Evolutionary conservation across 2,888 invertebrate species (phyloP).

Genomic region (Brachypalpus laphriformis): DNA sequence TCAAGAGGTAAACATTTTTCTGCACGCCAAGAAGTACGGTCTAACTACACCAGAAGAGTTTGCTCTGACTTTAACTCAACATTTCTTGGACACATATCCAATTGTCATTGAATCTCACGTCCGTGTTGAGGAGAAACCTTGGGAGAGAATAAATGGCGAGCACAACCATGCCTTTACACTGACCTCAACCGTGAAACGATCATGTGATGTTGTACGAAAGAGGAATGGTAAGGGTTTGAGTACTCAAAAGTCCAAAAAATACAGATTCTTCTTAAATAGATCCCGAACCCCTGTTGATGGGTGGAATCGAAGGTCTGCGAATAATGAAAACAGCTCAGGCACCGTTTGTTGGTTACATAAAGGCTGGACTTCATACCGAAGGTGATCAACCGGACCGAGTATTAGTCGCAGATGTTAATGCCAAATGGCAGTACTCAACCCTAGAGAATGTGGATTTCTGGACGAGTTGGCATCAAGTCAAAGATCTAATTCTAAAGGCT

Average conservation of each 20-base stretch:
- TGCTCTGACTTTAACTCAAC: constrained; percentile 72
- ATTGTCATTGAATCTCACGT: constrained; percentile 73
- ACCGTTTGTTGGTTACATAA: constrained; percentile 74
- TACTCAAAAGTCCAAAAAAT: not conserved
- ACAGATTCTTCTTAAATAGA: constrained; percentile 15
- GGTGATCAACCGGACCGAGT: constrained; percentile 75
- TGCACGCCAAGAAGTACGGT: constrained; percentile 74
- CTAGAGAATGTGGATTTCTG: constrained; percentile 67
- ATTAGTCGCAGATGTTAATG: constrained; percentile 69
- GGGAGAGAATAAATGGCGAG: constrained; percentile 70
- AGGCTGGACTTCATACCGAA: constrained; percentile 74
- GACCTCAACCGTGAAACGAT: constrained; percentile 61
- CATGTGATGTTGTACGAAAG: constrained; percentile 74
- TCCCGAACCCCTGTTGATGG: constrained; percentile 67
- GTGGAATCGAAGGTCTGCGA: constrained; percentile 67
- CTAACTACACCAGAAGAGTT: constrained; percentile 73
- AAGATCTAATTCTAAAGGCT: constrained; percentile 63
- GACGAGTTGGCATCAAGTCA: constrained; percentile 70
- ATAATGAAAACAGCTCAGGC: constrained; percentile 75
- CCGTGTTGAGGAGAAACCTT: constrained; percentile 68
- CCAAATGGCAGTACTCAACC: constrained; percentile 74
- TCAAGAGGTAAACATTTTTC: constrained; percentile 72
- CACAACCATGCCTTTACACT: constrained; percentile 74
- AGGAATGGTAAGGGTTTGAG: constrained; percentile 45
- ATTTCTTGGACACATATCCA: constrained; percentile 74